These are phyloP conservation scores for Sebastes cheni DNA, from an alignment of 2,797 vertebrate species.

Conservation along the genomic window DNA sequence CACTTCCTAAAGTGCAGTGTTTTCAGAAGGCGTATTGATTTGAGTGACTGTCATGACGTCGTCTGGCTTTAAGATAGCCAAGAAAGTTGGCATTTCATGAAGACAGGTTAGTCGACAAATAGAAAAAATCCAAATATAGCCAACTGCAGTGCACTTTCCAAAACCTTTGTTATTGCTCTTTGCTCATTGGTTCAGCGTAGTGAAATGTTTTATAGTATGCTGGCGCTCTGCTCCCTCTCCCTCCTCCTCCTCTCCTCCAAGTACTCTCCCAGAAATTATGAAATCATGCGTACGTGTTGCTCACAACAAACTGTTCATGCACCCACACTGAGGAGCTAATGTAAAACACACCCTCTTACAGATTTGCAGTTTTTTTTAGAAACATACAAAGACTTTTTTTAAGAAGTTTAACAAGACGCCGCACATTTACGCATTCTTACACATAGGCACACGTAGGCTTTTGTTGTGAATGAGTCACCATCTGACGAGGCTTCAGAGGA, in stretches of 20 bases:
- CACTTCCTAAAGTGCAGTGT: background rate
- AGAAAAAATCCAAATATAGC: background rate
- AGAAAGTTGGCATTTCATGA: background rate
- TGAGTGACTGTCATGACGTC: background rate
- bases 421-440: background rate
- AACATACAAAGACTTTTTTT: background rate
- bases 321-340: slow-evolving; percentile 1
- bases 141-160: background rate
- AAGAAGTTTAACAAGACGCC: background rate
- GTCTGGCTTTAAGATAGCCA: background rate
- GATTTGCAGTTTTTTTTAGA: background rate
- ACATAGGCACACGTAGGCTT: background rate
- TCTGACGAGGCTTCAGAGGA: slow-evolving; percentile 5
- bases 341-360: background rate
- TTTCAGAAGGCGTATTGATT: background rate
- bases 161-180: background rate
- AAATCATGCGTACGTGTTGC: slow-evolving; percentile 15
- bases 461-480: slow-evolving; percentile 58
- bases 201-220: slow-evolving; percentile 2
- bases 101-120: slow-evolving; percentile 8
- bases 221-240: background rate
- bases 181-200: background rate
- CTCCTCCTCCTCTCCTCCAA: background rate
- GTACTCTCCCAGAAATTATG: slow-evolving; percentile 3
- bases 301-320: background rate